phyloP scores from a whole-genome alignment of 2,888 invertebrate genomes.

The Ecliptopera silaceata region DNA sequence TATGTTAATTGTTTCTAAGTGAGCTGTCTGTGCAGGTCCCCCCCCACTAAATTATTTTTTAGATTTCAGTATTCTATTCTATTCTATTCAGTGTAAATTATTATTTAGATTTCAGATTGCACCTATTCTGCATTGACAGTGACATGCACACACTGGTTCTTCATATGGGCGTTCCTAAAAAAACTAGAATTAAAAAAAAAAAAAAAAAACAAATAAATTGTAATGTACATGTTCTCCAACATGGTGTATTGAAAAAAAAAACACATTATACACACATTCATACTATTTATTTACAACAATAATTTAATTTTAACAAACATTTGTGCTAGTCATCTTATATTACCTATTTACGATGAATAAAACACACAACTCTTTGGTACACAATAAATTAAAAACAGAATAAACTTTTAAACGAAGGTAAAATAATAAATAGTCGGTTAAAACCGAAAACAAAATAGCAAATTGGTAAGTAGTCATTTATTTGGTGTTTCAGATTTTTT shows the following conservation, averaged over 20 bases:
- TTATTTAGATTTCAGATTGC: too few species aligned
- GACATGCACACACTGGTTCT: too few species aligned
- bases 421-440: not conserved
- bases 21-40: too few species aligned
- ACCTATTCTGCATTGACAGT: too few species aligned
- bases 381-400: slow-evolving; percentile 46
- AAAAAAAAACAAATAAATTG: too few species aligned
- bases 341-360: slow-evolving; percentile 33
- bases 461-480: not conserved
- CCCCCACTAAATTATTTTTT: too few species aligned
- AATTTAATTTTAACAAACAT: slow-evolving; percentile 70
- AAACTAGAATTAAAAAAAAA: too few species aligned
- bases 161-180: too few species aligned
- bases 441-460: not conserved
- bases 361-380: slow-evolving; percentile 53
- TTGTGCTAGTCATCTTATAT: slow-evolving; percentile 68
- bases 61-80: too few species aligned
- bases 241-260: slow-evolving; percentile 41
- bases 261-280: slow-evolving; percentile 79
- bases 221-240: too few species aligned
- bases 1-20: too few species aligned
- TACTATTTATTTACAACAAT: slow-evolving; percentile 75
- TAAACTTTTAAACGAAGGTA: slow-evolving; percentile 50
- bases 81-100: too few species aligned
- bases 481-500: not conserved